Base-by-base conservation (phyloP, 2,888 invertebrate genomes). In the Gasteruption jaculator region DNA sequence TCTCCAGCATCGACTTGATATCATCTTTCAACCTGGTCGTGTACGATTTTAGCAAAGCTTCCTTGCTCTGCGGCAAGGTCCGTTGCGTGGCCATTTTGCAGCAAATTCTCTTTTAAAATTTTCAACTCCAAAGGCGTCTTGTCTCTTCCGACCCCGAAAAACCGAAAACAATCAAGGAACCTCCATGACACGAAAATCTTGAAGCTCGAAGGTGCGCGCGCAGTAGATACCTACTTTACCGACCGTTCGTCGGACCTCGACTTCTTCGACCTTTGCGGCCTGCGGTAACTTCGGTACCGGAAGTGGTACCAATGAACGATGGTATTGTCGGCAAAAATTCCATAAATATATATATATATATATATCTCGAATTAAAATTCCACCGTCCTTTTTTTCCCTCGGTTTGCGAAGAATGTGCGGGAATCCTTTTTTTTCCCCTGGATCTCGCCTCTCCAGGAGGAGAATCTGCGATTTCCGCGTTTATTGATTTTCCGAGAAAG, bases 1-100 rank as follows among this genome's bases (percentile, higher is more conserved):
- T 97, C 71, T 97, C 96, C 39, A 94, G 75, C 89, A 99, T 94
- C 55, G 95, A 93, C 71, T 91, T 92, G 0, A 96, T 89, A 73
- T 95, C 96, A 71, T 96, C 95, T 71, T 95, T 95, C 32, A 97
- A 75, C 44, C 95, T 78, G 12, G 91, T 91, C 46, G 92, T 88
- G 71, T 96, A 97, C 0, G 94, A 94, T 73, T 95, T 94, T 8
- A 97, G 73, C 21, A 95, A 75, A 10, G 94, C 93, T 74, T 96
- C 95, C 72, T 96, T 96, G 51, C 91, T 91, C 74, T 94, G 92
- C 0, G 94, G 86, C 47, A 91, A 73, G 46, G 80, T 77, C 65
- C 87, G 76, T 57, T 79, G 79, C 65, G 53, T 55, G 2, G 67
- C 44, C 68, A 69, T 70, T 45, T 25, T 52, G 26, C n/a, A n/a